Base-by-base conservation (phyloP, 2,888 invertebrate genomes). In the Amphiduros pacificus region DNA sequence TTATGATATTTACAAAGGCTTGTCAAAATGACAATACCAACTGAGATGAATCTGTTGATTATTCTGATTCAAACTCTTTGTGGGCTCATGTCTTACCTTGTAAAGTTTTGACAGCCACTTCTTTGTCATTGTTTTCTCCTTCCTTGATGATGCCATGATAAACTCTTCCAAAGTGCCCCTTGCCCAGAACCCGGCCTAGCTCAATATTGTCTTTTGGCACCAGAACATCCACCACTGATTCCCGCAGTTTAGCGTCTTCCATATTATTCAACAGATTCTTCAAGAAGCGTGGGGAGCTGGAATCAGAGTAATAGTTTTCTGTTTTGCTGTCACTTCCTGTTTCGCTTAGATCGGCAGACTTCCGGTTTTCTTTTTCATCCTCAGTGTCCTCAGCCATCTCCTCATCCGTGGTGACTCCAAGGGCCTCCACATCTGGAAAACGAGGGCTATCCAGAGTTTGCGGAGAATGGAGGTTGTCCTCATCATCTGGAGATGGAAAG, bases 81-180 rank as follows among this genome's bases (percentile, higher is more conserved):
- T n/a, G n/a, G n/a, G n/a, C n/a, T n/a, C n/a, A n/a, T n/a, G n/a
- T 41, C 58, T 53, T 63, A 79, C 79, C 77, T 72, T 78, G 77
- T 48, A 81, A 69, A 36, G 80, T 81, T 65, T 81, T 81, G 2
- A 81, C 78, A 41, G 80, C 81, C 17, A 81, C 80, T 32, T 78
- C 76, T 52, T 69, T 75, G 54, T 77, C 78, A 5, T 24, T 24
- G 36, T 72, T 59, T 52, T 74, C 73, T 0, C 71, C 71, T 20
- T 74, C 65, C 20, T 72, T 72, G n/a, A 80, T 66, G 26, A 70
- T 74, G 0, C 76, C 79, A 28, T 73, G 70, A 58, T 73, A 75
- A n/a, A 81, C 81, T 71, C 78, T 75, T 2, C 81, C 80, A 74
- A 81, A 81, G 65, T 81, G 77, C 48, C 81, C 81, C 77, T 79